A percentile compares a stretch with the other conserved stretches of the same genome.
phyloP scores from a whole-genome alignment of 2,888 invertebrate genomes.

The Incurvaria masculella region DNA sequence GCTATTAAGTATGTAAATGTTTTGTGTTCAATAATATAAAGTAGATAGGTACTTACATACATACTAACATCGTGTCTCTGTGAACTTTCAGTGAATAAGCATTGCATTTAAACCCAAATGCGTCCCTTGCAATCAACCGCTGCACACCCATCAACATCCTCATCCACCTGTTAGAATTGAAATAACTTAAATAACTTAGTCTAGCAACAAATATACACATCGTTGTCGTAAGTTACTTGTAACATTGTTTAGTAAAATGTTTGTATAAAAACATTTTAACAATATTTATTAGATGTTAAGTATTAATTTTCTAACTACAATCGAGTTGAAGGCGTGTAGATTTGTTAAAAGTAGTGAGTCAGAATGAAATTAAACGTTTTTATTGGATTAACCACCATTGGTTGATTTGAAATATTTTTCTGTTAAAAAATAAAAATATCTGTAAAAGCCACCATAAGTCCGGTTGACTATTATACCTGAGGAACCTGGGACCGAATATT shows the following conservation, averaged over 20 bases:
- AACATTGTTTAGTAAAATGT: not conserved
- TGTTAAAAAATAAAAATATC: too few relatives aligned
- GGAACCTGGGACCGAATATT: too few relatives aligned
- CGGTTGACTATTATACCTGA: too few relatives aligned
- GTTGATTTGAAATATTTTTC: too few relatives aligned
- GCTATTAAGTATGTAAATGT: too few relatives aligned
- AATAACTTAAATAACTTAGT: not conserved
- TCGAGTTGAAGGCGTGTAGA: too few relatives aligned
- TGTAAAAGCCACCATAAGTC: too few relatives aligned
- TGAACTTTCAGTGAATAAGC: not conserved
- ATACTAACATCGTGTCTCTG: too few relatives aligned
- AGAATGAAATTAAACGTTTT: too few relatives aligned
- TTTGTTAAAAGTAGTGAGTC: too few relatives aligned
- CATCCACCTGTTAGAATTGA: not conserved
- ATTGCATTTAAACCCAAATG: not conserved
- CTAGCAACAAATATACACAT: not conserved
- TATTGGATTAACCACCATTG: too few relatives aligned
- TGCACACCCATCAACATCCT: not conserved
- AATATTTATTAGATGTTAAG: not conserved
- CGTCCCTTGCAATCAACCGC: not conserved
- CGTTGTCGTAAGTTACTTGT: not conserved
- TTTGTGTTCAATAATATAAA: not conserved
- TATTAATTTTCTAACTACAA: not conserved
- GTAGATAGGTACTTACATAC: not conserved
- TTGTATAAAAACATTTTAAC: not conserved